Evolutionary conservation across 2,888 invertebrate species (phyloP), one percentile per base, ranked within the genome.

Genomic region (Buathra laborator): DNA sequence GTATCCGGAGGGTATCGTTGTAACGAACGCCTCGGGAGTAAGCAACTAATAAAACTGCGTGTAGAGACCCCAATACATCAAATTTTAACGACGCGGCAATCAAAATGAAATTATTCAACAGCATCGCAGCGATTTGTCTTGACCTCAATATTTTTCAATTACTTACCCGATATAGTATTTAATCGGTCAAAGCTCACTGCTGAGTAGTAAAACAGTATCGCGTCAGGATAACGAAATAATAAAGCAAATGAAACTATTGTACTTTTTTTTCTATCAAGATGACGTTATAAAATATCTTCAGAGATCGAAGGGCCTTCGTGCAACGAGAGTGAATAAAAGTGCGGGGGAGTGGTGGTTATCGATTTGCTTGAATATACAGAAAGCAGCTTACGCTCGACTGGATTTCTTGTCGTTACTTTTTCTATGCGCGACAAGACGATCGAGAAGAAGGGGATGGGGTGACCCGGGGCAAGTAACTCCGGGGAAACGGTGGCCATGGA

Each of bases 341-440:
- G 43, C 6, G 44, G 24, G 24, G 43, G 56, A 59, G 44, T 43
- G 24, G 72, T 59, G n/a, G 14, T 5, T 72, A 59, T 59, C 72
- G 72, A 59, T 59, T 56, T 44, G 72, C 44, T 72, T 56, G 14
- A 16, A 44, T 19, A 19, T 48, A 48, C 1, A 24, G 12, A 37
- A 37, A 67, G 48, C 29, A 46, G 67, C 43, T 56, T 43, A 43
- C 56, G 16, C 14, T 6, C 10, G 19, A 19, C 56, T 56, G 44
- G 72, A 72, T 72, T 72, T 56, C 56, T 59, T 59, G 72, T 56
- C 59, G 37, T 72, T 24, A 24, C 5, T 59, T 72, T 72, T 59
- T 72, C 72, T 44, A 32, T 24, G 72, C 44, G 44, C 59, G 24
- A 56, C 43, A 59, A 59, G 56, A 9, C 56, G 72, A 59, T 56